phyloP scores from a whole-genome alignment of 2,113 vertebrate genomes.

The Etia nguti region DNA sequence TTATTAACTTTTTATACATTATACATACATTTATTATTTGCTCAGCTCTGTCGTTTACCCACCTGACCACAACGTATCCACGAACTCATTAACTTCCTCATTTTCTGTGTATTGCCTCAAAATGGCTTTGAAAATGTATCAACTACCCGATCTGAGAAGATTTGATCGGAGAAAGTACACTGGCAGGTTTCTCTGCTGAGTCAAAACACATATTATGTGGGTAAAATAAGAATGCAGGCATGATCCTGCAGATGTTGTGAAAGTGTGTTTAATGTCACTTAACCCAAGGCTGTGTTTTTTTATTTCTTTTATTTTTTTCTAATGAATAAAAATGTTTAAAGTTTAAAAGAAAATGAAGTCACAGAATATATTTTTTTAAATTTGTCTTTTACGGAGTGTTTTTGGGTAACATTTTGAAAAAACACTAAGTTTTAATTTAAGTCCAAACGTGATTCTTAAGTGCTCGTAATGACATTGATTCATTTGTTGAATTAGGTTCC shows the following conservation, averaged over 20 bases:
- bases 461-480: neutral
- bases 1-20: neutral
- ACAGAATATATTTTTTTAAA: no score
- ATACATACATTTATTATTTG: neutral
- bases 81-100: neutral
- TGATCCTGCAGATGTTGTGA: neutral
- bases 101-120: neutral
- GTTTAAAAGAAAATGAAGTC: no score
- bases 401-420: no score
- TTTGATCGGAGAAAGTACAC: neutral
- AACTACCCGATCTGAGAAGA: neutral
- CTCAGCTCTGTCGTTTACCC: neutral
- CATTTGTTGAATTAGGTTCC: neutral
- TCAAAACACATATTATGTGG: neutral
- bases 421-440: neutral
- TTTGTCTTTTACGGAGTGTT: no score
- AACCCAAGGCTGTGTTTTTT: fast-evolving
- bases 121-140: neutral
- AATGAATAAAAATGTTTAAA: no score
- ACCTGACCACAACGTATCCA: fast-evolving
- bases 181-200: neutral
- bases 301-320: neutral
- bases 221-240: neutral
- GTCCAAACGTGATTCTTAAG: fast-evolving
- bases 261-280: fast-evolving